A percentile compares a stretch with the other conserved stretches of the same genome.
Evolutionary conservation across 2,888 invertebrate species (phyloP).

Genomic region (Ptychoptera albimana): DNA sequence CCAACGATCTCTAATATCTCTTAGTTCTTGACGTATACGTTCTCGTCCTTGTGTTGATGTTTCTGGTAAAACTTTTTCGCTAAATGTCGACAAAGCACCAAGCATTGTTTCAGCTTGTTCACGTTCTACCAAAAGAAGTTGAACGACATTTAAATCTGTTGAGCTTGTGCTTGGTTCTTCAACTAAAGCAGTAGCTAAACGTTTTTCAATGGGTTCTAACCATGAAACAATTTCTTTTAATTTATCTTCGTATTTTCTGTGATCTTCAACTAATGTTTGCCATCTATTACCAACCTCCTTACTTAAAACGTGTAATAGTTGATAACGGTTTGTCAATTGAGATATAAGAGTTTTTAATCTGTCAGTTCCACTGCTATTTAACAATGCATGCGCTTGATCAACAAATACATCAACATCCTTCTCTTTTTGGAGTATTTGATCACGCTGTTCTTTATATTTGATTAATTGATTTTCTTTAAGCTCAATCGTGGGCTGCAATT

Average conservation of each 20-base stretch:
- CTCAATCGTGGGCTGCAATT: conserved; percentile 58
- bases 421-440: conserved; percentile 64
- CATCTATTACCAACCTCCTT: conserved; percentile 77
- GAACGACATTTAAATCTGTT: background rate
- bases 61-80: conserved; percentile 82
- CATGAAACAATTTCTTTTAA: conserved; percentile 58
- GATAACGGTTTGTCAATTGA: conserved; percentile 79
- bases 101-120: conserved; percentile 74
- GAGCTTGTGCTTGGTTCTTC: conserved; percentile 51
- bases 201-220: conserved; percentile 60
- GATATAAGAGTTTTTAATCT: conserved; percentile 73
- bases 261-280: conserved; percentile 70
- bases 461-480: conserved; percentile 67
- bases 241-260: conserved; percentile 60
- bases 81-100: conserved; percentile 53
- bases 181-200: conserved; percentile 43
- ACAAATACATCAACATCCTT: conserved; percentile 74
- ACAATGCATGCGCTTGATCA: conserved; percentile 73
- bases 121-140: conserved; percentile 48
- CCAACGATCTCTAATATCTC: conserved; percentile 71
- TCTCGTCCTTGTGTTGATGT: conserved; percentile 87
- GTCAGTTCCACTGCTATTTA: conserved; percentile 71
- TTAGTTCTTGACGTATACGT: conserved; percentile 67
- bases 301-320: conserved; percentile 59
- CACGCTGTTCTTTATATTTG: conserved; percentile 54